Evolutionary conservation across 37 sponge, comb jelly and placozoan genomes (phyloP).

Genomic region (Amphimedon queenslandica): DNA sequence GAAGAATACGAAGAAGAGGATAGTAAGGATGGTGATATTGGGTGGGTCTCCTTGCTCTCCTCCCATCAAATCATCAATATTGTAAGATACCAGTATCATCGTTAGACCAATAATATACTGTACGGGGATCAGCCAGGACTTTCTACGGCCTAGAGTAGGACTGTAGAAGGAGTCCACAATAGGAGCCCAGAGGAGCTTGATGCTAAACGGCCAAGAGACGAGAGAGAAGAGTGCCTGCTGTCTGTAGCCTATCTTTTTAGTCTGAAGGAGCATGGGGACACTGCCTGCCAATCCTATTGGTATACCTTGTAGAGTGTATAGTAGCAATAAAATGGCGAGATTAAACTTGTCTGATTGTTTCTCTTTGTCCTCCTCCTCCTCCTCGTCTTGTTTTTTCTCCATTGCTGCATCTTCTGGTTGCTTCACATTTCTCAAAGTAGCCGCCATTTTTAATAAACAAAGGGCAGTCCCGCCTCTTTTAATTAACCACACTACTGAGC

Average conservation of each 20-base stretch:
- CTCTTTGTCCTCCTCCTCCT: neutral
- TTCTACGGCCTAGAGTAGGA: constrained; percentile 76
- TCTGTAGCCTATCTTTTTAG: constrained; percentile 77
- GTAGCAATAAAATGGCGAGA: constrained; percentile 63
- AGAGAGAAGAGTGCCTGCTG: constrained; percentile 89
- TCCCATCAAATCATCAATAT: constrained; percentile 48
- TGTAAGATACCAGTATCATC: constrained; percentile 74
- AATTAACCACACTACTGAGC: no score
- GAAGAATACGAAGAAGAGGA: constrained; percentile 76
- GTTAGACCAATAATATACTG: constrained; percentile 80
- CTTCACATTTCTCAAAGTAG: no score
- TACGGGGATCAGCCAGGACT: constrained; percentile 91
- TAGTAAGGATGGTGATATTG: constrained; percentile 52
- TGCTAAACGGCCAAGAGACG: constrained; percentile 85
- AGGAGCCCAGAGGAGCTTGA: constrained; percentile 98
- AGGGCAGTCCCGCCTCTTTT: no score
- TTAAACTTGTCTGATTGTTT: constrained; percentile 44
- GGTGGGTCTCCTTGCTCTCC: constrained; percentile 19
- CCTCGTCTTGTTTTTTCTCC: neutral
- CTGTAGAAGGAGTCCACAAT: constrained; percentile 87
- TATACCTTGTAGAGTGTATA: constrained; percentile 89
- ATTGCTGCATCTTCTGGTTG: no score
- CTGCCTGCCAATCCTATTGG: constrained; percentile 86
- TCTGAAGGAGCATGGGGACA: constrained; percentile 87
- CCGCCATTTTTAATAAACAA: no score